Evolutionary conservation across 2,113 vertebrate species (phyloP), one percentile per base, ranked within the genome.

Genomic region (Oenanthe melanoleuca): DNA sequence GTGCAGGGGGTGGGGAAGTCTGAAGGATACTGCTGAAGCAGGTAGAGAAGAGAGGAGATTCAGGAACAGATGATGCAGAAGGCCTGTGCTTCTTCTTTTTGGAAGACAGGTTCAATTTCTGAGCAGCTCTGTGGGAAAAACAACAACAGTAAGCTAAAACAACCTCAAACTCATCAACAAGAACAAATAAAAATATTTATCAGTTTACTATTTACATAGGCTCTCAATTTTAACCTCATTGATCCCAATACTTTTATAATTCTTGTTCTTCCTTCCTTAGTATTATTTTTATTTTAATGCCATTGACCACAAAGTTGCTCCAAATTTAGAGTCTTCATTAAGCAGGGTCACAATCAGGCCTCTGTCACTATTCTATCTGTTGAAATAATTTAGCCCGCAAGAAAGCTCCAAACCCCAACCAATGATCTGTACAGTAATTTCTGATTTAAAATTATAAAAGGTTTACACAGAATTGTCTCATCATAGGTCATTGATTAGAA

Each of bases 41-140:
- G 72, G 99, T 99, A 63, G 99, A 98, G 88, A 99, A 99, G 72
- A 99, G 98, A 23, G 98, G 98, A 3, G 98, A 98, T 86, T 99
- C 99, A 6, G 98, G 98, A 15, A 96, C 97, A 2, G 98, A 97
- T 3, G 98, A 97, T 2, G 99, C 94, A 7, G 98, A 98, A 38
- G 98, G 97, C 44, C 98, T 98, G 53, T 96, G 98, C 84, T 99
- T 99, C 95, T 99, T 99, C 98, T 99, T 99, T 97, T 99, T 99
- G 63, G 99, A 99, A 9, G 99, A 98, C 49, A 99, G 98, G 89
- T 99, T 99, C 92, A 99, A 93, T 97, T 99, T 99, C 97, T 99
- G 99, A 92, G 99, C 99, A 55, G 99, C 99, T 98, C 99, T 99
- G 97, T 26, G 92, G 89, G 50, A 53, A 88, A 94, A 95, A 96